Evolutionary conservation across 2,113 vertebrate genomes (phyloP), one percentile per base, ranked within the genome.

Genomic region (Coregonus clupeaformis): DNA sequence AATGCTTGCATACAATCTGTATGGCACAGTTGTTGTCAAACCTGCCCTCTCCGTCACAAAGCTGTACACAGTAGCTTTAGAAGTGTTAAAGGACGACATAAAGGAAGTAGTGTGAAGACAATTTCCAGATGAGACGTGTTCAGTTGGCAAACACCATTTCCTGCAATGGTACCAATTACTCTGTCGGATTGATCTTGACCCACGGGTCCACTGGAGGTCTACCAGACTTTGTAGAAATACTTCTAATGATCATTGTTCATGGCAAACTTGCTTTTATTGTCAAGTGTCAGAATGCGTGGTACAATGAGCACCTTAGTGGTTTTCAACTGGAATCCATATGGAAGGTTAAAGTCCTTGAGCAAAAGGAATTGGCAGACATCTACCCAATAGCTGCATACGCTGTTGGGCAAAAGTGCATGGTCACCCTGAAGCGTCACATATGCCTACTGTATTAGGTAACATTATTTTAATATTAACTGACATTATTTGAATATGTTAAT

Each of bases 141-240:
- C 75, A 70, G 52, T 12, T 70, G 45, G 45, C 55, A 6, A 63
- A 76, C 63, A 49, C 24, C 73, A 73, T 79, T 24, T 69, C 69
- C 14, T 77, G 64, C 69, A 27, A 82, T 78, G 77, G 77, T 25
- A 82, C 27, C 22, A 71, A 11, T 69, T 78, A 69, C 66, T 68
- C 65, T 71, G 76, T 78, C 4, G 75, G 83, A 69, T 77, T 82
- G 71, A 75, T 85, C 25, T 76, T 79, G 68, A 27, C 25, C 18
- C 25, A 74, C 13, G 76, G 71, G 62, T 76, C 67, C 22, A 79
- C 71, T 32, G 70, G 71, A 36, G 71, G 72, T 80, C 1, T 73
- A 71, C n/a, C n/a, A n/a, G n/a, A n/a, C n/a, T n/a, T n/a, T 36
- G 7, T 36, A 49, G 74, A 77, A 71, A 47, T 74, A 68, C n/a